Base-by-base conservation (phyloP, 2,113 vertebrate genomes). In the Pardalotus punctatus region DNA sequence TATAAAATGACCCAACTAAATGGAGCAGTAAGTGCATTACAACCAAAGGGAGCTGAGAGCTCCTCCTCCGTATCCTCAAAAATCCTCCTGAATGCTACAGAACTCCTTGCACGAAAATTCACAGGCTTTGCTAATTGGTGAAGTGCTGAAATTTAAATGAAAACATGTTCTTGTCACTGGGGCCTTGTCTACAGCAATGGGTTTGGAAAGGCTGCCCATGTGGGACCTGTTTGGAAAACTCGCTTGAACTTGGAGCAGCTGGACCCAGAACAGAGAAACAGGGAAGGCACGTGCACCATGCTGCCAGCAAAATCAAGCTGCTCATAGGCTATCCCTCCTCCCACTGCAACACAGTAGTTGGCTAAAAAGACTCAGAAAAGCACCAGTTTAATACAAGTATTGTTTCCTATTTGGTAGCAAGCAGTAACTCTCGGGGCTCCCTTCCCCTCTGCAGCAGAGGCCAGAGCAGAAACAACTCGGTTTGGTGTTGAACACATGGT, bases 1-100 rank as follows among this genome's bases (percentile, higher is more conserved):
- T 94, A 95, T 43, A 95, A 81, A 96, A 93, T 86, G 93, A 90
- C 95, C 92, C 53, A 71, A 95, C 90, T 94, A 96, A 96, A 96
- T 66, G 80, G 93, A 94, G 90, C 84, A 85, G 60, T 81, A 74
- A 95, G 93, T 81, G 79, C 57, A 40, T 45, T 88, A 90, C 72
- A 90, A 86, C 40, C 2, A 0, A 92, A 86, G 77, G 29, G 51
- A 94, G 76, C 43, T 2, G 1, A n/a, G 23, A 90, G 62, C 90
- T 82, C 90, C 84, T 91, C 89, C 92, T 81, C 35, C 10, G 5
- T 76, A 86, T 72, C 92, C 93, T 90, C 92, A 90, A 47, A 96
- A 88, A 88, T 69, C 92, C 86, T 90, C 74, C 76, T 24, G 64
- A 61, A 81, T 53, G 76, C 61, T 65, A 35, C 56, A 77, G 31